Evolutionary conservation across 2,888 invertebrate genomes (phyloP), one percentile per base, ranked within the genome.

Genomic region (Drosophila macrospina): DNA sequence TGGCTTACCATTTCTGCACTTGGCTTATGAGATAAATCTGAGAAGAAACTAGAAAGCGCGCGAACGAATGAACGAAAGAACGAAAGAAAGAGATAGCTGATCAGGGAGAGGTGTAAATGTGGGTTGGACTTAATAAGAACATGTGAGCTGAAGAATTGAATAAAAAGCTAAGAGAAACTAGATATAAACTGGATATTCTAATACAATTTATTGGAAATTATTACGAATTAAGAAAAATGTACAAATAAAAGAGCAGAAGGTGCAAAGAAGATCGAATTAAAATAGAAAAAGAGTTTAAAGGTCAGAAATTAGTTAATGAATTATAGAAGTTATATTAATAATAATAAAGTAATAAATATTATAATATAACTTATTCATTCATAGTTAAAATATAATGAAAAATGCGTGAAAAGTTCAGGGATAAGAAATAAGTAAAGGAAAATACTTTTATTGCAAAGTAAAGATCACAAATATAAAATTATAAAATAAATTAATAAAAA

Each of bases 1-100:
- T 61, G 63, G 45, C 47, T 68, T 83, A 72, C 69, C 69, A 83
- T 80, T 80, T 86, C 55, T 61, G 47, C 80, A 11, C 10, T 39
- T n/a, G 28, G 26, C 42, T 37, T 15, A 28, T 11, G 11, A 7
- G 44, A 4, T 5, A 8, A 42, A 5, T 10, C 39, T 39, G 0
- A 26, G 1, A 5, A 13, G 20, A 39, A 32, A n/a, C 0, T 28
- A n/a, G 10, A 10, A 1, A 24, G 3, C 15, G 5, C 15, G 2
- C 3, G 5, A 7, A 0, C 20, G 6, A 32, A n/a, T n/a, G n/a
- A n/a, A n/a, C n/a, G n/a, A n/a, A n/a, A n/a, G n/a, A n/a, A n/a
- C 3, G 5, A 7, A 0, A n/a, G 6, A 32, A 13, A 6, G 8
- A n/a, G 11, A 41, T 2, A 39, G 16, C 6, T 41, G 10, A 34